These are phyloP conservation scores for Volucella bombylans DNA, from an alignment of 2,888 invertebrate species.

Conservation along the genomic window DNA sequence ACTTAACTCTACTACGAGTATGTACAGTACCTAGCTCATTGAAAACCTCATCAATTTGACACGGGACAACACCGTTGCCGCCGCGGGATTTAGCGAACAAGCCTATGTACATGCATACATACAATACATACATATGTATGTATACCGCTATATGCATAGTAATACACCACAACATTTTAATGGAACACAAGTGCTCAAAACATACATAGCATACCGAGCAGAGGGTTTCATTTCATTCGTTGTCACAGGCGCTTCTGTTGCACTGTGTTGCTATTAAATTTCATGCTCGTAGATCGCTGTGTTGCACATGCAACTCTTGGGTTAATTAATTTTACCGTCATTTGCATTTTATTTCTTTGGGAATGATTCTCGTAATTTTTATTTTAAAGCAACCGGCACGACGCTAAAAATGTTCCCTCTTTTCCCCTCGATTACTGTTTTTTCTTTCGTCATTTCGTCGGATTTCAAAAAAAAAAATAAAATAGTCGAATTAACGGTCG, in stretches of 20 bases:
- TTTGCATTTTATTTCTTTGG: slow-evolving; percentile 52
- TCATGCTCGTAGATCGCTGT: slow-evolving; percentile 58
- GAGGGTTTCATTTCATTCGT: slow-evolving; percentile 39
- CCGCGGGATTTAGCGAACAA: slow-evolving; percentile 44
- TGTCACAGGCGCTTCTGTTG: slow-evolving; percentile 61
- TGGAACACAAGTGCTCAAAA: slow-evolving; percentile 56
- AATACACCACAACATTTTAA: slow-evolving; percentile 64
- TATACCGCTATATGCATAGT: slow-evolving; percentile 36
- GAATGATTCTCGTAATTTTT: slow-evolving; percentile 12
- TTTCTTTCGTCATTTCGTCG: slow-evolving; percentile 28
- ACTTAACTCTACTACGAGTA: not conserved
- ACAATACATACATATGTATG: too few relatives aligned
- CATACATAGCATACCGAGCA: not conserved
- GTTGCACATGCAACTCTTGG: slow-evolving; percentile 66
- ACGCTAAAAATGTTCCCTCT: not conserved
- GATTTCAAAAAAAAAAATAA: slow-evolving; percentile 63
- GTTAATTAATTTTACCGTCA: slow-evolving; percentile 73
- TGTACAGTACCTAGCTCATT: slow-evolving; percentile 28
- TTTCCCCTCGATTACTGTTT: slow-evolving; percentile 8
- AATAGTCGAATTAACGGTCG: slow-evolving; percentile 37
- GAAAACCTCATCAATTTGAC: slow-evolving; percentile 69
- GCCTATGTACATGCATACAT: slow-evolving; percentile 24
- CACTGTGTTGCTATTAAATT: slow-evolving; percentile 56
- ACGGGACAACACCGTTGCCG: slow-evolving; percentile 43
- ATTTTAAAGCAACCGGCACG: not conserved